These are phyloP conservation scores for Peromyscus attwateri DNA, from an alignment of 2,797 vertebrate genomes.

Conservation along the genomic window DNA sequence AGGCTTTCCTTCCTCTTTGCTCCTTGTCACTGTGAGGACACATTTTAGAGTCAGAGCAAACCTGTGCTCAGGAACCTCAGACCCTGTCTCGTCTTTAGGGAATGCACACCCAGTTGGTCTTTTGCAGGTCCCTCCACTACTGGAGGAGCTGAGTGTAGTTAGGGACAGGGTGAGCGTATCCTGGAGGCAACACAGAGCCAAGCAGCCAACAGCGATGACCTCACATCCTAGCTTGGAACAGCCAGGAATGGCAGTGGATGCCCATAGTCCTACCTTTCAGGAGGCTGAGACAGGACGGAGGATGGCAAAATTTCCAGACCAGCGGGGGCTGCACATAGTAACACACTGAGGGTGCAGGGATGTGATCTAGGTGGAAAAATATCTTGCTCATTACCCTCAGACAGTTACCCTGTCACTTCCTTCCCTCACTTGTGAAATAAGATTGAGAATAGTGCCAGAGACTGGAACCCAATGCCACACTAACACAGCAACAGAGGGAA, in stretches of 20 bases:
- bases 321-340: too few relatives aligned
- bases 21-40: background rate
- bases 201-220: background rate
- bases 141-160: background rate
- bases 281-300: background rate
- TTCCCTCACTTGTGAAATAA: slow-evolving; percentile 50
- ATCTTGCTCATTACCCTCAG: background rate
- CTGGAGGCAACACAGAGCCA: background rate
- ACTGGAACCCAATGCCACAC: background rate
- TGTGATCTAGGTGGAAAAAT: background rate
- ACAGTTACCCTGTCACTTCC: slow-evolving; percentile 20
- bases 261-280: background rate
- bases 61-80: background rate
- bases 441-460: background rate
- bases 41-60: background rate
- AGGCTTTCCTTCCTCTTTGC: background rate
- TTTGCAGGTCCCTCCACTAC: background rate
- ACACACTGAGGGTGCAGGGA: background rate
- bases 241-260: background rate
- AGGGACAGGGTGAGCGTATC: background rate
- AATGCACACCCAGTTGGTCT: background rate
- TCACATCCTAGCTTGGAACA: background rate
- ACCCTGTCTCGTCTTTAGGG: too few relatives aligned
- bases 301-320: background rate
- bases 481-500: background rate